Evolutionary conservation across 2,113 vertebrate genomes (phyloP), one percentile per base, ranked within the genome.

Genomic region (Brachyhypopomus gauderio): DNA sequence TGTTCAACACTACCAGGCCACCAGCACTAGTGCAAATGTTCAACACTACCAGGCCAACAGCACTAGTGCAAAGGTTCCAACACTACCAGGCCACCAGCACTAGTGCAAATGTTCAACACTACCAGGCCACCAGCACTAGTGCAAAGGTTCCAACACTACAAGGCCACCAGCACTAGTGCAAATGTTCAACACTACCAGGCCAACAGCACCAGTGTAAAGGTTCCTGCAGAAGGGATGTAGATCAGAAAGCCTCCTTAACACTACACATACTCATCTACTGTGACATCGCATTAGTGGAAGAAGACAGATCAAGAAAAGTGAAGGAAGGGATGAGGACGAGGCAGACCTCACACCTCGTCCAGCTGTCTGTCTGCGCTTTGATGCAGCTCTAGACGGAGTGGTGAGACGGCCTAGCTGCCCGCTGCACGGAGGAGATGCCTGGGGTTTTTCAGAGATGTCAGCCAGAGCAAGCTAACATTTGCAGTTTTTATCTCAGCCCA

Each of bases 391-490:
- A 34, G 55, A 55, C 34, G 78, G 52, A 36, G 70, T 74, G 36
- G 60, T 30, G 71, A 48, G 79, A 52, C 12, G 45, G 8, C 45
- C 12, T 11, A 14, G 2, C 45, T 41, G 41, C 41, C 41, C 9
- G 41, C 41, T 8, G 41, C 5, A 9, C 67, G 67, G 80, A 59
- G 62, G 69, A 80, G 72, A 66, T 62, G 27, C 62, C 48, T 79
- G 55, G 45, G 45, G 45, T 11, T 85, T 82, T 70, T 55, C 64
- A 56, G 78, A 82, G 56, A 38, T 83, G 85, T 85, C 78, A 77
- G 72, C 62, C 30, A 78, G 48, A 83, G 81, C 59, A 85, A 82
- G 86, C 75, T 77, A 84, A 85, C 85, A 85, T 88, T 90, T 87
- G 85, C 78, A 83, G 78, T 75, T 56, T 75, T 77, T 79, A 76